Conservation (phyloP, 2,113 vertebrate species). For the Chaetura pelagica region DNA sequence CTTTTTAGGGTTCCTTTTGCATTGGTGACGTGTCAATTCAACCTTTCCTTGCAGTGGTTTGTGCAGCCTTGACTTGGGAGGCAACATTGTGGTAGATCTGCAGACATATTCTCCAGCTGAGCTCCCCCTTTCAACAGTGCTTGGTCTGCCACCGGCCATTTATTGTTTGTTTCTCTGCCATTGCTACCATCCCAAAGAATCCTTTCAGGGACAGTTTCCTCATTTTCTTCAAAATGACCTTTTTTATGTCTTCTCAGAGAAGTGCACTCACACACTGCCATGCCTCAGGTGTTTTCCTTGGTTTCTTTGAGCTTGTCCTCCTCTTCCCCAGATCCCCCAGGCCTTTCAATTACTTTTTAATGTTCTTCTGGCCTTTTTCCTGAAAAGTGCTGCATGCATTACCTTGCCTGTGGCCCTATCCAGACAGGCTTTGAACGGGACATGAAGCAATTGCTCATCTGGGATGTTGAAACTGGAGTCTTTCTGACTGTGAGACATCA, state of each 20-base stretch:
- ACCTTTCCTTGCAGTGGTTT: background rate
- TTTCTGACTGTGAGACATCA: background rate
- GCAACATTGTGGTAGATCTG: background rate
- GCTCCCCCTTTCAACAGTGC: background rate
- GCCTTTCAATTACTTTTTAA: constrained; percentile 51
- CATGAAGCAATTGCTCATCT: background rate
- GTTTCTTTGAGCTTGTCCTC: constrained; percentile 35
- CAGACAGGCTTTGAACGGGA: background rate
- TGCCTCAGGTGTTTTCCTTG: constrained; percentile 26
- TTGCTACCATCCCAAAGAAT: constrained; percentile 12
- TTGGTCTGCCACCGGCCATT: background rate
- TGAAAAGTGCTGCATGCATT: background rate
- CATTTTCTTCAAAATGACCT: background rate
- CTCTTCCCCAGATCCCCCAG: constrained; percentile 1
- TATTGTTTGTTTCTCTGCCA: background rate
- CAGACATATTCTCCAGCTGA: background rate
- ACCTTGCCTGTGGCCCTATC: constrained; percentile 27
- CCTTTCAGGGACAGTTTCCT: constrained; percentile 40
- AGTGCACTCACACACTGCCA: background rate
- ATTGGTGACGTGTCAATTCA: background rate
- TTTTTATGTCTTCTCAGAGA: constrained; percentile 18
- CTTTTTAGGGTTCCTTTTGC: background rate
- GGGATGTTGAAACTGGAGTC: background rate
- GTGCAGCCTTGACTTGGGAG: background rate
- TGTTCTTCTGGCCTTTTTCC: constrained; percentile 37